These are phyloP conservation scores for Liparis tanakae DNA, from an alignment of 2,797 vertebrate genomes.

Conservation along the genomic window DNA sequence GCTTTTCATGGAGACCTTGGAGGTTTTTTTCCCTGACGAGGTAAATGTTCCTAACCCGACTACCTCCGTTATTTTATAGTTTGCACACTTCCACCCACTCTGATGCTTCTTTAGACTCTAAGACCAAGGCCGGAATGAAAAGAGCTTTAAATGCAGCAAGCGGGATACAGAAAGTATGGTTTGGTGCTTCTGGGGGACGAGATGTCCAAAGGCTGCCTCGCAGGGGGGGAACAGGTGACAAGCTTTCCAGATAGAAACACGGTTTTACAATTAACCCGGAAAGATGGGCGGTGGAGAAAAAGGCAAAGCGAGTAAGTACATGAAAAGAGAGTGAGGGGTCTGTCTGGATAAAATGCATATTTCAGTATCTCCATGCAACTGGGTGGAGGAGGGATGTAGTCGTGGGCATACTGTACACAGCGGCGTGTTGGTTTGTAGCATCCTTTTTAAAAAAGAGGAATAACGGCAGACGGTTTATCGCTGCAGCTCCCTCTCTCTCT, in stretches of 20 bases:
- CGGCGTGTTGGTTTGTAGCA: conserved; percentile 23
- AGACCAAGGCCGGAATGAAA: conserved; percentile 54
- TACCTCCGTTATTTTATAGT: background rate
- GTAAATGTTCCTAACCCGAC: background rate
- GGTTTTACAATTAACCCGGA: conserved; percentile 71
- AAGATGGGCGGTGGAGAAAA: conserved; percentile 7
- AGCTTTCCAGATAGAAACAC: conserved; percentile 59
- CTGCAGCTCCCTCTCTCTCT: conserved; percentile 42
- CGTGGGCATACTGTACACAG: conserved; percentile 23
- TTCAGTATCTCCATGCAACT: conserved; percentile 12
- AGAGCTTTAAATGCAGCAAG: conserved; percentile 30
- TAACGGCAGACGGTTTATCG: conserved; percentile 52
- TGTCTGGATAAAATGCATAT: conserved; percentile 6
- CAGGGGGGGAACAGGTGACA: conserved; percentile 53
- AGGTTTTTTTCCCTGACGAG: conserved; percentile 3
- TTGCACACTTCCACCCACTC: background rate
- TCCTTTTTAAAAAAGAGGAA: conserved; percentile 53
- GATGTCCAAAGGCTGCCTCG: conserved; percentile 45
- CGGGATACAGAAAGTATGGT: background rate
- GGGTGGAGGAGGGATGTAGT: conserved; percentile 17
- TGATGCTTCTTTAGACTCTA: conserved; percentile 28
- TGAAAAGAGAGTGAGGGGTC: conserved; percentile 8
- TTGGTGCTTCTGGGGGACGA: conserved; percentile 40
- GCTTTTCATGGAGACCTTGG: conserved; percentile 15
- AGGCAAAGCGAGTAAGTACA: conserved; percentile 26